Conservation (phyloP, 2,113 vertebrate species). For the Merops nubicus region DNA sequence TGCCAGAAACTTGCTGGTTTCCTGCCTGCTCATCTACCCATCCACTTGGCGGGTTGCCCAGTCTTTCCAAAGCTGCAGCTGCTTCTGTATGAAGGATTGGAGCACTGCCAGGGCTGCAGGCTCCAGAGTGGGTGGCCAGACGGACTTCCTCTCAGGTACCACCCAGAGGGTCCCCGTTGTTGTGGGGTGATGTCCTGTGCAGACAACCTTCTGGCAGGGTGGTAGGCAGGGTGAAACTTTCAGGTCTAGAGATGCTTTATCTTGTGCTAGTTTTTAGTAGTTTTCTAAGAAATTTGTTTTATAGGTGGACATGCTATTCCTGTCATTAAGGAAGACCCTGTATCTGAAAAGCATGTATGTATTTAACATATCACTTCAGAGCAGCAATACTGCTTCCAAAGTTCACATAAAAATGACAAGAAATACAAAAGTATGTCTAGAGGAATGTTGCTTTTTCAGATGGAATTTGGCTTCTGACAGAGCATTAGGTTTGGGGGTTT, state of each 20-base stretch:
- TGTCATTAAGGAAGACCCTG: background rate
- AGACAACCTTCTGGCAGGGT: background rate
- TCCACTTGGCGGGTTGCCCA: background rate
- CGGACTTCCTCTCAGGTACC: background rate
- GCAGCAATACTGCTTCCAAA: background rate
- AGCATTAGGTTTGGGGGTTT: background rate
- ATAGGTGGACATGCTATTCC: background rate
- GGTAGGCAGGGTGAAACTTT: background rate
- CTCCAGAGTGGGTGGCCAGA: background rate
- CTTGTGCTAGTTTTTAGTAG: background rate
- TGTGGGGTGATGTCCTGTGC: rapidly evolving
- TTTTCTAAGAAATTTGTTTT: background rate
- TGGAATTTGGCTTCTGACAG: background rate
- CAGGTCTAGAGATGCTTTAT: background rate
- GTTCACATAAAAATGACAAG: background rate
- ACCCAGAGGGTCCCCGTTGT: background rate
- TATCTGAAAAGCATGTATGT: background rate
- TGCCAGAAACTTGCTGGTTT: background rate
- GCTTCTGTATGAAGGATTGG: background rate
- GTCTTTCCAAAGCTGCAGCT: background rate
- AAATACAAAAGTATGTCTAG: background rate
- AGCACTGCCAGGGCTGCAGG: background rate
- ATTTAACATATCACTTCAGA: background rate
- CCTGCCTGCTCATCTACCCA: background rate
- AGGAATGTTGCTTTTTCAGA: background rate